Conservation (phyloP, 1,140 invertebrate species). For the Pygmarrhopalites habei region DNA sequence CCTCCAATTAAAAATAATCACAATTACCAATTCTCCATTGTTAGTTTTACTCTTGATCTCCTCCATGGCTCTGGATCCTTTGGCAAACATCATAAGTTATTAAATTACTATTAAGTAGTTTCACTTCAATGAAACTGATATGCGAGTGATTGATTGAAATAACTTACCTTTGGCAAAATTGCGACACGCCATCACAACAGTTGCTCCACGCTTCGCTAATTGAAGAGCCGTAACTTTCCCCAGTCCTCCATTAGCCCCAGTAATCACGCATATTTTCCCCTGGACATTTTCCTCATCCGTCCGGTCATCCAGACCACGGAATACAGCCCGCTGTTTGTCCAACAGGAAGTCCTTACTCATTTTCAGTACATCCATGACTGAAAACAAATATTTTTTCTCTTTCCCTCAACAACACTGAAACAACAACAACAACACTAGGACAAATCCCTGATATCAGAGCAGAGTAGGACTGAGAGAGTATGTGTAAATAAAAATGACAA, state of each 20-base stretch:
- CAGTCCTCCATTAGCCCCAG: constrained; percentile 51
- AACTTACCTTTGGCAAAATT: constrained; percentile 54
- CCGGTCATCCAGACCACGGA: constrained; percentile 11
- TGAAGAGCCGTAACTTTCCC: constrained; percentile 16
- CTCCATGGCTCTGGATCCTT: constrained; percentile 3
- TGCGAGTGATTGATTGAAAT: no score
- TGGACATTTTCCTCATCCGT: constrained; percentile 20
- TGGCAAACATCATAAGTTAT: no score
- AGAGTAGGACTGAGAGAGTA: no score
- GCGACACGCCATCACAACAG: constrained; percentile 73
- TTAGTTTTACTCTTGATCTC: constrained; percentile 14
- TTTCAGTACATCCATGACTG: constrained; percentile 13
- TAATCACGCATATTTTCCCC: constrained; percentile 23
- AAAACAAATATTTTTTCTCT: no score
- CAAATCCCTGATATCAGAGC: no score
- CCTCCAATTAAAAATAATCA: neutral
- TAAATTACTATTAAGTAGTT: no score
- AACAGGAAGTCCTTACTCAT: constrained; percentile 13
- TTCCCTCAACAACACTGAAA: no score
- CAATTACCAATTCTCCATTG: constrained; percentile 7
- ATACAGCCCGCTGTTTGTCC: constrained; percentile 4
- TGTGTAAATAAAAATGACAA: no score
- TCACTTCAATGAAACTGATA: no score
- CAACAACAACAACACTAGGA: no score
- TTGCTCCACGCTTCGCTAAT: constrained; percentile 53